Percentiles rank a stretch among this genome's conserved stretches.
These are phyloP conservation scores for Apogon talboti DNA, from an alignment of 2,797 vertebrate genomes.

Conservation along the genomic window DNA sequence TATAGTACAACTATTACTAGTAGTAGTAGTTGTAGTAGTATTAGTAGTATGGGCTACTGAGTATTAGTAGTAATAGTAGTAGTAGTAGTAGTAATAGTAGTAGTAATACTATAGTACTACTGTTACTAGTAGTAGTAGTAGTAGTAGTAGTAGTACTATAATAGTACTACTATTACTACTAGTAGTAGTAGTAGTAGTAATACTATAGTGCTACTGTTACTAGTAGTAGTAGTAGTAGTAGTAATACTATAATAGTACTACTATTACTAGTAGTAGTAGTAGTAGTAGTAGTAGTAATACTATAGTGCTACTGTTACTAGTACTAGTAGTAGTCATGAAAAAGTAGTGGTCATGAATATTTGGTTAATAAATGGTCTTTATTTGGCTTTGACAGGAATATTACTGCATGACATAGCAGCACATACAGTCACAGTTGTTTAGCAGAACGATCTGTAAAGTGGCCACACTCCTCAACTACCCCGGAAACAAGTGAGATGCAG, in stretches of 20 bases:
- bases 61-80: too few species aligned
- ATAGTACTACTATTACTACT: too few species aligned
- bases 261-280: background rate
- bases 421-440: slow-evolving; percentile 81
- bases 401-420: slow-evolving; percentile 81
- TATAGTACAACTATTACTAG: too few species aligned
- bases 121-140: too few species aligned
- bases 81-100: too few species aligned
- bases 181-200: background rate
- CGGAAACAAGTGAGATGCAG: slow-evolving; percentile 67
- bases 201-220: too few species aligned
- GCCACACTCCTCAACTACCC: slow-evolving; percentile 62
- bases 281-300: too few species aligned
- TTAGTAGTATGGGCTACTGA: too few species aligned
- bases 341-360: slow-evolving; percentile 29
- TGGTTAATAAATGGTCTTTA: slow-evolving; percentile 88
- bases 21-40: too few species aligned
- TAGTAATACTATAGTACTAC: too few species aligned
- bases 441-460: slow-evolving; percentile 74
- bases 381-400: slow-evolving; percentile 85
- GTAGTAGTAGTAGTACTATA: background rate
- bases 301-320: too few species aligned
- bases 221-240: background rate
- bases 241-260: too few species aligned
- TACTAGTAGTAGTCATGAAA: background rate